A percentile compares a stretch with the other conserved stretches of the same genome.
These are phyloP conservation scores for Zosterops pallidus DNA, from an alignment of 2,113 vertebrate species.

Conservation along the genomic window DNA sequence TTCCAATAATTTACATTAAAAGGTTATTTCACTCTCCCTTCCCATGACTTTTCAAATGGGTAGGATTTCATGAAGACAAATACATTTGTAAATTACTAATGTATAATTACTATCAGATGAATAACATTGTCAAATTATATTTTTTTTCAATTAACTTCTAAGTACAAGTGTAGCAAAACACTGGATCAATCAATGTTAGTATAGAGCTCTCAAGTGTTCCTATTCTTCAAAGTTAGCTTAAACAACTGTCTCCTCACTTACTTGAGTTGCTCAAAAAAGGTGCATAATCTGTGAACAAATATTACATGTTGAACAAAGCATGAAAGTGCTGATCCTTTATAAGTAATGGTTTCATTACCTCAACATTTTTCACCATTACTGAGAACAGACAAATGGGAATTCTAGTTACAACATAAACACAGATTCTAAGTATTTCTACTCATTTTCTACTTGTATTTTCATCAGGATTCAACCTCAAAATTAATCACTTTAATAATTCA, in stretches of 20 bases:
- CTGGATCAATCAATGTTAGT: conserved; percentile 68
- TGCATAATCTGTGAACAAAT: conserved; percentile 89
- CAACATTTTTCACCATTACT: neutral
- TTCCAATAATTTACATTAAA: neutral
- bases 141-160: neutral
- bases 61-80: neutral
- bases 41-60: neutral
- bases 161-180: conserved; percentile 73
- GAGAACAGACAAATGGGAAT: neutral
- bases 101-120: neutral
- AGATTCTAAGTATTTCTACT: neutral
- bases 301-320: conserved; percentile 78
- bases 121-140: neutral
- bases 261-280: conserved; percentile 84
- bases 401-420: neutral
- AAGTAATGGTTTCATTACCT: conserved; percentile 20
- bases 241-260: conserved; percentile 81
- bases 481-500: neutral
- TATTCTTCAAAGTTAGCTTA: conserved; percentile 71
- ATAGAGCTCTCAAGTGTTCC: conserved; percentile 54
- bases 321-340: conserved; percentile 3
- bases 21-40: neutral
- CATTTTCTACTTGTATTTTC: neutral
- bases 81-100: neutral
- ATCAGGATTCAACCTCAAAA: neutral